phyloP scores from a whole-genome alignment of 2,797 vertebrate genomes.

The Poeciliopsis infans region DNA sequence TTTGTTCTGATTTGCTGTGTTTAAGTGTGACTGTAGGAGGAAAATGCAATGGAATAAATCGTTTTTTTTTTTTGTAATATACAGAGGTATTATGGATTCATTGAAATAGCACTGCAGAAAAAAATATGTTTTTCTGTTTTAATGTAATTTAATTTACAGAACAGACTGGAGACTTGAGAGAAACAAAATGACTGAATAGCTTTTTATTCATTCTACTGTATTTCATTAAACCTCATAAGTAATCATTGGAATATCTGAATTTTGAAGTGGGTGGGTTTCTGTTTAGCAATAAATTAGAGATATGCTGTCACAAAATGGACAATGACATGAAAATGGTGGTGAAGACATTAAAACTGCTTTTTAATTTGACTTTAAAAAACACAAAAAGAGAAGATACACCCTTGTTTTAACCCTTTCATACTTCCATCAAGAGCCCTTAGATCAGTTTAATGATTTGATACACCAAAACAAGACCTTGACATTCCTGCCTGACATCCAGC shows the following conservation, averaged over 20 bases:
- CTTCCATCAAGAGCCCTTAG: neutral
- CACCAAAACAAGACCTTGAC: constrained; percentile 21
- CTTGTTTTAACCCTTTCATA: neutral
- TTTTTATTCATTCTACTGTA: neutral
- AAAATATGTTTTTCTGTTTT: too few relatives aligned
- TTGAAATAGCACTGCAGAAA: neutral
- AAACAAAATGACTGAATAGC: neutral
- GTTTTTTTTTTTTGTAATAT: constrained; percentile 18
- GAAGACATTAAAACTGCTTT: neutral
- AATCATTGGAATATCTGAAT: neutral
- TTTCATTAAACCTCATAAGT: neutral
- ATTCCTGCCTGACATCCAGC: constrained; percentile 4
- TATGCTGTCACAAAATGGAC: neutral
- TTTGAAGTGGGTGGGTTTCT: neutral
- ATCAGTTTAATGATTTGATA: neutral
- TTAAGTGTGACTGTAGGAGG: neutral
- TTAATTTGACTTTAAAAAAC: neutral
- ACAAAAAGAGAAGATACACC: neutral
- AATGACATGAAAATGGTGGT: neutral
- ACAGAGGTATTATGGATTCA: constrained; percentile 4
- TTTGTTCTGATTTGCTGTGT: constrained; percentile 9
- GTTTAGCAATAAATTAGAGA: neutral
- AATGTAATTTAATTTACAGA: neutral
- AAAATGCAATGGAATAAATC: neutral
- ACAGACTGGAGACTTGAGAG: neutral